Base-by-base conservation (phyloP, 2,888 invertebrate species). In the Ptilodon capucinus region DNA sequence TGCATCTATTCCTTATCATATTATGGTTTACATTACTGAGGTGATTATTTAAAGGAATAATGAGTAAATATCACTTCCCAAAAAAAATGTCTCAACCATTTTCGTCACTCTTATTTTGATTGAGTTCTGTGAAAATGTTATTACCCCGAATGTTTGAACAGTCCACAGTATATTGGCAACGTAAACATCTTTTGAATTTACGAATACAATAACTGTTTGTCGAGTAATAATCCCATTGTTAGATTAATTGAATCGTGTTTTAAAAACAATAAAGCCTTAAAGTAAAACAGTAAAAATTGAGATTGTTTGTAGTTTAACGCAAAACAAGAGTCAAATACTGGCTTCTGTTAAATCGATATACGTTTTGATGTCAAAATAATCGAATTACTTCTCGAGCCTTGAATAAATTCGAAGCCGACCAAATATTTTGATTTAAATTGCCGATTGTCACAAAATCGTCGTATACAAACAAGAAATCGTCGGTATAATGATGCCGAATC, bases 401-500 rank as follows among this genome's bases (percentile, higher is more conserved):
- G 9, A n/a, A 38, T 2, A 19, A 19, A 9, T 3, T 9, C 4
- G n/a, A 40, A 9, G 6, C 14, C 4, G 47, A 57, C 56, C 18
- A 43, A 42, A 25, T 48, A 57, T 46, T 58, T 55, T 48, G 50
- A 55, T 61, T 56, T 52, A 60, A 57, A 48, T 44, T 48, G 46
- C 38, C 50, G 46, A 64, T 64, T 51, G 46, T 18, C 44, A 42
- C 47, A 44, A 42, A 40, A 40, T 28, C 44, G 49, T 46, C 53
- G 56, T n/a, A 58, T 45, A 54, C 48, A 49, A 54, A 55, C 62
- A 79, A 79, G 68, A 82, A 80, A 70, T 65, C 50, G 66, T 66
- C 76, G 58, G 74, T 68, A 78, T 82, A 83, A 82, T 76, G 80
- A 82, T 71, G 71, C 55, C 54, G 63, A 61, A 64, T 70, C 72